A percentile compares a stretch with the other conserved stretches of the same genome.
Conservation (phyloP, 2,113 vertebrate genomes). For the Proterorhinus semilunaris region DNA sequence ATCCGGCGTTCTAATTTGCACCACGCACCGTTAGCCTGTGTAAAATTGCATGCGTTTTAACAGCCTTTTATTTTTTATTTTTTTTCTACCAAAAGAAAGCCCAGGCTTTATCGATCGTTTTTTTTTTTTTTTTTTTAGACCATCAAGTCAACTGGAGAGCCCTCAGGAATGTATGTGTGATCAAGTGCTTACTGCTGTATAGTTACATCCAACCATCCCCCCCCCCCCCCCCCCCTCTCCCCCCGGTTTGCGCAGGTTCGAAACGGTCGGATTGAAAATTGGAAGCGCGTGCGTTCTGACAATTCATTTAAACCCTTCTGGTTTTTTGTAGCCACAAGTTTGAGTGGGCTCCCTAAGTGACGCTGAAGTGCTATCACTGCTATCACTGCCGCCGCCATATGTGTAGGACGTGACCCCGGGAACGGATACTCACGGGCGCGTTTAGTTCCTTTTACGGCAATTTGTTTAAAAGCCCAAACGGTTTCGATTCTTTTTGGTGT, state of each 20-base stretch:
- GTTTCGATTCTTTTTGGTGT: conserved; percentile 56
- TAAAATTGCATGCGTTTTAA: conserved; percentile 60
- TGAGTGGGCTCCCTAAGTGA: conserved; percentile 76
- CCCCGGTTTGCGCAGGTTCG: conserved; percentile 30
- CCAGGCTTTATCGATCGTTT: conserved; percentile 55
- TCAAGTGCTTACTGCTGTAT: conserved; percentile 33
- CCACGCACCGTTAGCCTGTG: conserved; percentile 46
- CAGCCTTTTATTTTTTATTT: conserved; percentile 27
- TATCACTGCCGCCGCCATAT: conserved; percentile 31
- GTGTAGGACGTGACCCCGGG: conserved; percentile 61
- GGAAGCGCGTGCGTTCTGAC: conserved; percentile 57
- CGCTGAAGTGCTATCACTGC: conserved; percentile 62
- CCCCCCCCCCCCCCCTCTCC: conserved; percentile 62
- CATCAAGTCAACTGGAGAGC: conserved; percentile 68
- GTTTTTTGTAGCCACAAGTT: conserved; percentile 62
- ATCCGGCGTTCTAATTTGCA: conserved; percentile 38
- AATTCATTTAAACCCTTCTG: conserved; percentile 65
- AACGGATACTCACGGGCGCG: conserved; percentile 41
- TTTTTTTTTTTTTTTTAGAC: conserved; percentile 45
- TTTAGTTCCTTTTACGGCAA: conserved; percentile 41
- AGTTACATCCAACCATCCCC: not conserved
- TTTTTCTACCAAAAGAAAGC: conserved; percentile 60
- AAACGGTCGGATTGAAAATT: conserved; percentile 68
- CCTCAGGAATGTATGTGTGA: conserved; percentile 63
- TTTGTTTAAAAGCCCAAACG: conserved; percentile 60